These are phyloP conservation scores for Phenganax marumi DNA, from an alignment of 92 coral and sea anemone genomes.

Conservation along the genomic window DNA sequence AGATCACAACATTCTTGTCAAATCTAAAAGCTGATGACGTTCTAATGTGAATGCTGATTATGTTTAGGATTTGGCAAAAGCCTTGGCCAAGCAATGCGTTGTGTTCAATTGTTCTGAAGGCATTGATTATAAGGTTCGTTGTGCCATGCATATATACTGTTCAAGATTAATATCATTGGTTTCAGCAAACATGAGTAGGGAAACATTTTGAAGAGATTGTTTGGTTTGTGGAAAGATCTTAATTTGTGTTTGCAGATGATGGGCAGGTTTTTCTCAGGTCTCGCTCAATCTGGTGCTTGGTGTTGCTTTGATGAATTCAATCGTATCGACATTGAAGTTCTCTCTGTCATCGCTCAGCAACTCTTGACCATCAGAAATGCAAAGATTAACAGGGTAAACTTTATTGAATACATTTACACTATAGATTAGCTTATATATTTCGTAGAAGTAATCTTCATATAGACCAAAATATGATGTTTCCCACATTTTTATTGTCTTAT, in stretches of 20 bases:
- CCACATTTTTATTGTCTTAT: too few relatives aligned
- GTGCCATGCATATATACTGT: neutral
- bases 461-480: too few relatives aligned
- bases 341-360: slow-evolving; percentile 98
- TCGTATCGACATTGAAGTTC: slow-evolving; percentile 95
- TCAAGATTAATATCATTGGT: neutral
- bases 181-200: too few relatives aligned
- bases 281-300: slow-evolving; percentile 99
- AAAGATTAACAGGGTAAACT: slow-evolving; percentile 77
- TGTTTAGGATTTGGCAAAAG: slow-evolving; percentile 90
- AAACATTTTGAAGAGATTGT: neutral
- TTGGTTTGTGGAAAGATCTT: neutral
- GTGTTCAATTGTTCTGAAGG: slow-evolving; percentile 99
- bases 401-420: neutral
- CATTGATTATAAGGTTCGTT: slow-evolving; percentile 64
- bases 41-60: neutral
- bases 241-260: slow-evolving; percentile 68
- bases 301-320: slow-evolving; percentile 99
- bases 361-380: slow-evolving; percentile 94
- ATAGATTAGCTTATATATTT: neutral
- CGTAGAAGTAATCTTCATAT: too few relatives aligned
- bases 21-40: neutral
- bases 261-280: slow-evolving; percentile 99
- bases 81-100: slow-evolving; percentile 96
- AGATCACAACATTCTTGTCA: neutral